Base-by-base conservation (phyloP, 2,888 invertebrate genomes). In the Eucriotettix oculatus region DNA sequence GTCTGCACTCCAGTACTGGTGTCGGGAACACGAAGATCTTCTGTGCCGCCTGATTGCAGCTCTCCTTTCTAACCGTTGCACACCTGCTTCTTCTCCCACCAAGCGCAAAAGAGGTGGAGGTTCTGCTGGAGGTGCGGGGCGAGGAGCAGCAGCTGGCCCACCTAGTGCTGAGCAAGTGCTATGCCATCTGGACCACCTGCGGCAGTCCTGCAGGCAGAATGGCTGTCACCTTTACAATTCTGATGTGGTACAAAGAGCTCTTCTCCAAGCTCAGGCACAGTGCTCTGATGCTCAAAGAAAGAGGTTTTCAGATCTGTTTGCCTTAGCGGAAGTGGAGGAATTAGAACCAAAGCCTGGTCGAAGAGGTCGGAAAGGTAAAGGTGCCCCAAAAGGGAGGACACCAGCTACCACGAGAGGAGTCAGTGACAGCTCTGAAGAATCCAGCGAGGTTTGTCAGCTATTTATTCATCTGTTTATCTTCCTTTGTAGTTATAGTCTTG, bases 1-100 rank as follows among this genome's bases (percentile, higher is more conserved):
- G 54, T 91, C 96, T 7, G 85, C 92, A 52, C 76, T 98, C 65
- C 88, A 93, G 69, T 90, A 89, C 75, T 98, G 94, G 97, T 94
- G 91, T 73, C 87, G 91, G 69, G 90, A 92, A 68, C 86, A 87
- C 69, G 91, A 95, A 69, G 93, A 94, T 68, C 90, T 89, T 73
- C 81, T 90, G 62, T 88, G 85, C 9, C 90, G 90, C 74, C 77
- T 90, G 65, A 81, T 91, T 62, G 85, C 87, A 57, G 84, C 84
- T 67, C 75, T 91, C 62, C 77, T 91, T 69, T 88, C 85, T 70
- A 87, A 87, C 64, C 80, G 90, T 69, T 42, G 55, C 16, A 41
- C 11, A 9, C 11, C 14, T 41, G 14, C 3, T 41, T 40, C 55
- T 12, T 90, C 90, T 65, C 94, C 94, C 10, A 92, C 90, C 70